Conservation (phyloP, 2,113 vertebrate genomes). For the Ammodramus savannarum region DNA sequence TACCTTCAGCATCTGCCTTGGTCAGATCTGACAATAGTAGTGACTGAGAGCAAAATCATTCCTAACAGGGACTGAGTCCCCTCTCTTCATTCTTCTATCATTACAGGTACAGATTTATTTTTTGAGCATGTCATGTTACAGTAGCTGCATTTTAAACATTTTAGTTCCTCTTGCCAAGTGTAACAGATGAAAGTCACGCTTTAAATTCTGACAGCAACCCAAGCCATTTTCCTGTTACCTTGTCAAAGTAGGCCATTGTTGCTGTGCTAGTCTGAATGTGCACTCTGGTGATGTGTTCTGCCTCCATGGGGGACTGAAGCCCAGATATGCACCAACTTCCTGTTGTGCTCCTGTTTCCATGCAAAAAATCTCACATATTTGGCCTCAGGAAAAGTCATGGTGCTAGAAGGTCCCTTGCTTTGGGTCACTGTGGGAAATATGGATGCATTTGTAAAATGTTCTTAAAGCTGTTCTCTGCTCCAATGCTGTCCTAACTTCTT, state of each 20-base stretch:
- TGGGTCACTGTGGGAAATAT: not conserved
- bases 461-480: not conserved
- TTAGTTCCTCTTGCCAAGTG: not conserved
- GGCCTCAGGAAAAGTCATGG: not conserved
- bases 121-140: not conserved
- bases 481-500: not conserved
- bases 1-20: not conserved
- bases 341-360: not conserved
- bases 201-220: not conserved
- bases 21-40: not conserved
- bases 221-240: not conserved
- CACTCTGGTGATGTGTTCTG: not conserved
- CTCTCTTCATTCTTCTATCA: not conserved
- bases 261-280: not conserved
- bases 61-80: not conserved
- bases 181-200: not conserved
- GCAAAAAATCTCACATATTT: not conserved
- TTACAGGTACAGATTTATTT: not conserved
- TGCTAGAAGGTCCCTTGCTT: not conserved
- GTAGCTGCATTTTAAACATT: not conserved
- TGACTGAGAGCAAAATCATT: not conserved
- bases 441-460: not conserved
- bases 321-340: not conserved
- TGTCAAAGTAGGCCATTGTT: not conserved
- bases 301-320: not conserved